phyloP scores from a whole-genome alignment of 2,113 vertebrate species.

The Nasalis larvatus region DNA sequence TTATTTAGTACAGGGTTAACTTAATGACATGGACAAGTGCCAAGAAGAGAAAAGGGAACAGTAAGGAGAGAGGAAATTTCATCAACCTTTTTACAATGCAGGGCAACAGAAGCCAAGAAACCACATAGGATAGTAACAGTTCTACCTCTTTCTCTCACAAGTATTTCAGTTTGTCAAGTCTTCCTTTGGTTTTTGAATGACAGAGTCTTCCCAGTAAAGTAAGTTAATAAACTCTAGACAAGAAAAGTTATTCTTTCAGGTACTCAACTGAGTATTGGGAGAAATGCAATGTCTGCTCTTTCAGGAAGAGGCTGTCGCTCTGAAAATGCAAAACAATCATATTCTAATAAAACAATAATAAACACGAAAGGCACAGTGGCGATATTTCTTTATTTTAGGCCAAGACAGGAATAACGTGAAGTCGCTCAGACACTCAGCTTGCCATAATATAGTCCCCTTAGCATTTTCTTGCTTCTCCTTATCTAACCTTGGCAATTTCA shows the following conservation, averaged over 20 bases:
- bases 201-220: not conserved
- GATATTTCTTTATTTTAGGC: not conserved
- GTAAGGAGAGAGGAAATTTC: not conserved
- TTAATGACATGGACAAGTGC: not conserved
- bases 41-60: not conserved
- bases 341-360: slow-evolving; percentile 10
- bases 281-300: not conserved
- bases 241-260: not conserved
- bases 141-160: not conserved
- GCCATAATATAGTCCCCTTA: fast-evolving
- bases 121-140: not conserved
- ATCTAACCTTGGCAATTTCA: not conserved
- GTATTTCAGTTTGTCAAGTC: not conserved
- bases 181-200: not conserved
- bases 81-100: not conserved
- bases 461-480: not conserved
- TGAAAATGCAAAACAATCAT: not conserved
- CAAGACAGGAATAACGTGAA: fast-evolving
- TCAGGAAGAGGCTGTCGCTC: not conserved
- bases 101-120: not conserved
- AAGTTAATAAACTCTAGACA: not conserved
- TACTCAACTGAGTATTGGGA: not conserved
- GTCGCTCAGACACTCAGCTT: not conserved
- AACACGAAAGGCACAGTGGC: not conserved
- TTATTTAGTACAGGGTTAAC: not conserved